Conservation (phyloP, 2,113 vertebrate species). For the Varanus komodoensis region DNA sequence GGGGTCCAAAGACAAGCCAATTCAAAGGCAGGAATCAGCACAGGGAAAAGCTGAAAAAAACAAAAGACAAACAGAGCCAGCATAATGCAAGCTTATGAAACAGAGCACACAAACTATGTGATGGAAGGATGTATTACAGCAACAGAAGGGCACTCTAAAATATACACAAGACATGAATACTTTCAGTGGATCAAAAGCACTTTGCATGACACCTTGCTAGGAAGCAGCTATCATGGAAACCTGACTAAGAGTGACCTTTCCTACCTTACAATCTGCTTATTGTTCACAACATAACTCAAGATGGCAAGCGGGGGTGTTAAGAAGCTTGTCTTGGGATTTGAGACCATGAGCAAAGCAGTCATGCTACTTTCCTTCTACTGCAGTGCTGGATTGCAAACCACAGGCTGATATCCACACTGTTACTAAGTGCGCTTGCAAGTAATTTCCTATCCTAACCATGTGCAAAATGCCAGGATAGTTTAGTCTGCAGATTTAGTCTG, state of each 20-base stretch:
- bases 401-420: accelerated
- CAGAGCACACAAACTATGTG: not conserved
- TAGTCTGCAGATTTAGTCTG: not conserved
- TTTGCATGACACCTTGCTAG: constrained; percentile 15
- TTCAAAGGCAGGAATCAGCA: not conserved
- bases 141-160: not conserved
- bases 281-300: not conserved
- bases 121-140: not conserved
- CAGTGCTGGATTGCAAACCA: not conserved
- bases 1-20: not conserved
- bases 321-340: not conserved
- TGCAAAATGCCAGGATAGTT: not conserved
- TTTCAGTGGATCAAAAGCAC: not conserved
- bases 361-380: not conserved
- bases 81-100: not conserved
- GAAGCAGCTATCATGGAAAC: not conserved
- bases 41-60: not conserved
- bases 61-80: not conserved
- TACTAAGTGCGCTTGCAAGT: not conserved
- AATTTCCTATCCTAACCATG: not conserved
- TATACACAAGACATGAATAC: not conserved
- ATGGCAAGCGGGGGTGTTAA: not conserved
- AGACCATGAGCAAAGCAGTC: accelerated
- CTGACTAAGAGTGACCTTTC: constrained; percentile 39
- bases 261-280: constrained; percentile 45